Base-by-base conservation (phyloP, 2,888 invertebrate species). In the Archips crataeganus region DNA sequence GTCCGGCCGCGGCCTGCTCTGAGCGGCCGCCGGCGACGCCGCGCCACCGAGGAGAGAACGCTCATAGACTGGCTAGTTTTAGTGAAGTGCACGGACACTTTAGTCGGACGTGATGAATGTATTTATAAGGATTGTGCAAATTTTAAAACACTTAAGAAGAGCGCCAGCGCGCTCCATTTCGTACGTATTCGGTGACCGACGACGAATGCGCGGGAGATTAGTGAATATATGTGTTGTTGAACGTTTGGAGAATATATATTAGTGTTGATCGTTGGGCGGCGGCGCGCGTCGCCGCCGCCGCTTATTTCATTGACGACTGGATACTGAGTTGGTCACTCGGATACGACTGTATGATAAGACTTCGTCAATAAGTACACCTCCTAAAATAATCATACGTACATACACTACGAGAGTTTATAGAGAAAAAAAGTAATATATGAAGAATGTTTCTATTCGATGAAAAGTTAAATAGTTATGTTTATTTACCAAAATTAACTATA, bases 211-310 rank as follows among this genome's bases (percentile, higher is more conserved):
- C 86, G 91, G 87, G 90, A 91, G 89, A 90, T 90, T 93, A 93
- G 93, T 93, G 94, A 91, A 93, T 94, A 93, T 93, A 94, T 91
- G 93, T 93, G 92, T 92, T 94, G 94, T 94, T 94, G 94, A 94
- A 94, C 90, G 94, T 94, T 94, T 85, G 89, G 90, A 93, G 90
- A 88, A 87, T 91, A 93, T 90, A 90, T 91, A 88, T 91, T 92
- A 92, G 93, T 92, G 93, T 94, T 93, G 91, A 90, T 88, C 83
- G 89, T 88, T 82, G 79, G 76, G 67, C 36, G 78, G 77, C 72
- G 75, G 66, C 75, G 78, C 75, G 78, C 79, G 82, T 75, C 81
- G 80, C 81, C 84, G 79, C 83, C 81, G 85, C 84, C 84, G 82
- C 81, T 82, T 87, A 83, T 87, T 88, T 87, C 85, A 83, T 87